Evolutionary conservation across 2,888 invertebrate species (phyloP).

Genomic region (Dexiosoma caninum): DNA sequence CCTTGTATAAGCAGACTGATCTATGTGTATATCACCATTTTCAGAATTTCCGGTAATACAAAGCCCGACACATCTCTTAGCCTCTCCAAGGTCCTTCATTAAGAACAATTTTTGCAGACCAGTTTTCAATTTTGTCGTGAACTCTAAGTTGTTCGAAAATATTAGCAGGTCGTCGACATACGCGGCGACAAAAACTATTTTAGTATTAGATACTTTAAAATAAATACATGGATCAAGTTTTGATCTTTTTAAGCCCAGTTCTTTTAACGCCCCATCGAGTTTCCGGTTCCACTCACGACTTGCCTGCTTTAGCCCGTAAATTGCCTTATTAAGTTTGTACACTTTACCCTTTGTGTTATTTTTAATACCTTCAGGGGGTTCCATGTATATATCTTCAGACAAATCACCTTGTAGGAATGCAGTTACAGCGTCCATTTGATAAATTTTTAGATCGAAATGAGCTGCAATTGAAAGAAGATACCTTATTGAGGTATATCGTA

Average conservation of each 20-base stretch:
- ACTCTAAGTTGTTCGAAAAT: not conserved
- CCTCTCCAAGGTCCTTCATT: not conserved
- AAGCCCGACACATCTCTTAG: not conserved
- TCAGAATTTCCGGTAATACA: not conserved
- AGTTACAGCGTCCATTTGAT: too few species aligned
- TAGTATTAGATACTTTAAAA: not conserved
- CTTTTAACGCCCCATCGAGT: too few species aligned
- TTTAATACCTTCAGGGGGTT: too few species aligned
- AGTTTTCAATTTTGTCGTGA: not conserved
- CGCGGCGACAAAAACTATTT: not conserved
- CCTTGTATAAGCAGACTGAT: not conserved
- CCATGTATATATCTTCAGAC: too few species aligned
- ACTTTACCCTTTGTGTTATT: too few species aligned
- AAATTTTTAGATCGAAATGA: too few species aligned
- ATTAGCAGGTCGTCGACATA: not conserved
- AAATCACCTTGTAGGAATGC: too few species aligned
- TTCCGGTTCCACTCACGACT: too few species aligned
- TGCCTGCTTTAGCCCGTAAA: too few species aligned
- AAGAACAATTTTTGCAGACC: not conserved
- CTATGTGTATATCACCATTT: not conserved
- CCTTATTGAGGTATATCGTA: too few species aligned
- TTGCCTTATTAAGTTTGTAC: too few species aligned
- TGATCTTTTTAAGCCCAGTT: constrained; percentile 8
- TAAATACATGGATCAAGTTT: not conserved
- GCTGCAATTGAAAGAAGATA: too few species aligned